Conservation (phyloP, 2,888 invertebrate genomes). For the Hanleya hanleyi region DNA sequence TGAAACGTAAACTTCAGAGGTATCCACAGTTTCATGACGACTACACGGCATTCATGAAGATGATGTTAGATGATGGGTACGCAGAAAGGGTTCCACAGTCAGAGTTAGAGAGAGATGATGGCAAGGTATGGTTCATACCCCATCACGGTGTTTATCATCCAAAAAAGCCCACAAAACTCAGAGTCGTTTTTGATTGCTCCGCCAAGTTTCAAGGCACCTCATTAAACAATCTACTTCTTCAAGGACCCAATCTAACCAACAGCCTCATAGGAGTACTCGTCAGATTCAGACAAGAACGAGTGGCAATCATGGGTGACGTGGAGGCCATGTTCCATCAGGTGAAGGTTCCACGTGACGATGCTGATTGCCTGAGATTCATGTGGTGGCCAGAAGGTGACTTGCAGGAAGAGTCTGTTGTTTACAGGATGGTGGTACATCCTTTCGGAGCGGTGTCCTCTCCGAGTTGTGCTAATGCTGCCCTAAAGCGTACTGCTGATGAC, state of each 20-base stretch:
- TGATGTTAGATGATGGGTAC: constrained; percentile 6
- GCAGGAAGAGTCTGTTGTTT: too few relatives aligned
- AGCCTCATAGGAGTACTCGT: not conserved
- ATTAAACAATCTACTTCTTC: not conserved
- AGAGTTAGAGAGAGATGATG: not conserved
- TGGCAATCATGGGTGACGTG: not conserved
- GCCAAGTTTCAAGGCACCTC: not conserved
- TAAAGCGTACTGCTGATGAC: too few relatives aligned
- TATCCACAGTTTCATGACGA: not conserved
- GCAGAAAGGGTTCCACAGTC: constrained; percentile 1
- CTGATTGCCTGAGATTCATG: not conserved
- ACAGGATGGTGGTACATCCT: too few relatives aligned
- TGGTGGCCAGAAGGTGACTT: too few relatives aligned
- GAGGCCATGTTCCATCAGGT: not conserved
- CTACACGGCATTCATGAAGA: constrained; percentile 9
- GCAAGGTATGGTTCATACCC: constrained; percentile 9
- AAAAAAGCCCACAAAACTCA: not conserved
- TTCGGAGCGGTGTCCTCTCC: too few relatives aligned
- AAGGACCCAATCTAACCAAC: not conserved
- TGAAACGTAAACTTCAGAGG: constrained; percentile 1
- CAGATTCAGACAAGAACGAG: not conserved
- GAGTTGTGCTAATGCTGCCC: too few relatives aligned
- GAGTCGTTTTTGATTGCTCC: constrained; percentile 3
- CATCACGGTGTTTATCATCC: constrained; percentile 10
- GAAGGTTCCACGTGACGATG: not conserved